Percentiles rank a stretch among this genome's conserved stretches.
These are phyloP conservation scores for Clarias gariepinus DNA, from an alignment of 2,113 vertebrate genomes.

Conservation along the genomic window DNA sequence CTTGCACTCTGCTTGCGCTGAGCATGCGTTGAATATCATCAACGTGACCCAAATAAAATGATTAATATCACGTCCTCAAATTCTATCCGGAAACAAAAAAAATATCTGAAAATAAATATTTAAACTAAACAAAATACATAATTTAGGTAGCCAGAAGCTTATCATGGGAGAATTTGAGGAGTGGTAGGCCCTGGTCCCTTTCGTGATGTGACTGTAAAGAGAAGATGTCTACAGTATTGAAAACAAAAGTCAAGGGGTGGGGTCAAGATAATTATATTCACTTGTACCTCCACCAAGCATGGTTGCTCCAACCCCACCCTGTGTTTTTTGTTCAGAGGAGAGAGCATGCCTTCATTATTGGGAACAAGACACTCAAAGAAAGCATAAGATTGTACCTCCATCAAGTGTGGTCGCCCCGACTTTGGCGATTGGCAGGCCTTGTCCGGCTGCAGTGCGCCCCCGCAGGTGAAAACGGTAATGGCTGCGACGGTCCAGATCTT, in stretches of 20 bases:
- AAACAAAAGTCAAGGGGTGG: neutral
- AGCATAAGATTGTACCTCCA: conserved; percentile 61
- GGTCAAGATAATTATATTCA: too few species aligned
- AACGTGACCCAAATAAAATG: conserved; percentile 12
- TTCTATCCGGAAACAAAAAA: neutral
- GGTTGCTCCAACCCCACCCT: too few species aligned
- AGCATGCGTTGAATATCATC: neutral
- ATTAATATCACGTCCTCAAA: neutral
- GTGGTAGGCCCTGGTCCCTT: neutral
- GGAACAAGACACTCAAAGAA: neutral
- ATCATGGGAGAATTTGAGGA: neutral
- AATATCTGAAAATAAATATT: too few species aligned
- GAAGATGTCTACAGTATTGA: neutral
- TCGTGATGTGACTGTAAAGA: neutral
- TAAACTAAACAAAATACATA: neutral
- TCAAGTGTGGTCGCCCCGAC: conserved; percentile 81
- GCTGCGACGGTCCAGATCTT: conserved; percentile 70
- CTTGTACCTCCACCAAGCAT: too few species aligned
- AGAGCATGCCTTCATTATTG: too few species aligned
- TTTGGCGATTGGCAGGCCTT: conserved; percentile 70
- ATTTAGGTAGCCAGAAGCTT: neutral
- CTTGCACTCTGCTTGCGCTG: neutral
- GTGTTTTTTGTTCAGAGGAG: too few species aligned
- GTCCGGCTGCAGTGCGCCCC: conserved; percentile 74
- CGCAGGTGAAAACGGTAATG: conserved; percentile 81